Percentiles rank a stretch among this genome's conserved stretches.
Conservation (phyloP, 1,140 invertebrate genomes). For the Heliconius hermathena region DNA sequence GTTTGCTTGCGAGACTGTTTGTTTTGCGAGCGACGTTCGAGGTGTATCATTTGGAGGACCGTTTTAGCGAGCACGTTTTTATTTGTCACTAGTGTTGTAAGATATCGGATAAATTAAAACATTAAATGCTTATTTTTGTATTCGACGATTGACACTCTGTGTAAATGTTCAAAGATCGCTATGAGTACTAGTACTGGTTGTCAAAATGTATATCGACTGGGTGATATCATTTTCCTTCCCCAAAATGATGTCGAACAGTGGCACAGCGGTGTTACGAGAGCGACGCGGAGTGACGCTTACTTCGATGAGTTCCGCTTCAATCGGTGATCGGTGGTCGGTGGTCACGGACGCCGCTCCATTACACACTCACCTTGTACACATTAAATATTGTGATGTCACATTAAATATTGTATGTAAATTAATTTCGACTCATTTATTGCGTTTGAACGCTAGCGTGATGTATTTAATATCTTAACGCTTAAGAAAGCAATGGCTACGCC, state of each 20-base stretch:
- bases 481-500: slow-evolving; percentile 74
- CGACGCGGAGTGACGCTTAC: slow-evolving; percentile 56
- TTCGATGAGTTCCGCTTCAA: slow-evolving; percentile 59
- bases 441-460: slow-evolving; percentile 67
- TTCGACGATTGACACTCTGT: slow-evolving; percentile 74
- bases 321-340: slow-evolving; percentile 40
- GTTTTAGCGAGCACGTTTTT: slow-evolving; percentile 71
- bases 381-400: slow-evolving; percentile 33
- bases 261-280: slow-evolving; percentile 48
- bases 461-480: slow-evolving; percentile 71
- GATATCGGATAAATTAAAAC: slow-evolving; percentile 76
- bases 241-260: slow-evolving; percentile 70
- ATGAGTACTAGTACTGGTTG: slow-evolving; percentile 39
- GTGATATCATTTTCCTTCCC: slow-evolving; percentile 75
- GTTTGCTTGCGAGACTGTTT: slow-evolving; percentile 75
- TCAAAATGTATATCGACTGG: slow-evolving; percentile 55
- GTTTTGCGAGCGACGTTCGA: slow-evolving; percentile 70
- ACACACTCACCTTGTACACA: slow-evolving; percentile 30
- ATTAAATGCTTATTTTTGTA: slow-evolving; percentile 81
- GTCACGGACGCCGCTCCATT: slow-evolving; percentile 59
- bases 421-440: slow-evolving; percentile 58
- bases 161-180: slow-evolving; percentile 65
- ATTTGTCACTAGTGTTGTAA: slow-evolving; percentile 75
- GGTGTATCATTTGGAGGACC: slow-evolving; percentile 59
- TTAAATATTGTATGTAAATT: slow-evolving; percentile 41